A percentile compares a stretch with the other conserved stretches of the same genome.
Conservation (phyloP, 2,113 vertebrate genomes). For the Oreochromis spilurus region DNA sequence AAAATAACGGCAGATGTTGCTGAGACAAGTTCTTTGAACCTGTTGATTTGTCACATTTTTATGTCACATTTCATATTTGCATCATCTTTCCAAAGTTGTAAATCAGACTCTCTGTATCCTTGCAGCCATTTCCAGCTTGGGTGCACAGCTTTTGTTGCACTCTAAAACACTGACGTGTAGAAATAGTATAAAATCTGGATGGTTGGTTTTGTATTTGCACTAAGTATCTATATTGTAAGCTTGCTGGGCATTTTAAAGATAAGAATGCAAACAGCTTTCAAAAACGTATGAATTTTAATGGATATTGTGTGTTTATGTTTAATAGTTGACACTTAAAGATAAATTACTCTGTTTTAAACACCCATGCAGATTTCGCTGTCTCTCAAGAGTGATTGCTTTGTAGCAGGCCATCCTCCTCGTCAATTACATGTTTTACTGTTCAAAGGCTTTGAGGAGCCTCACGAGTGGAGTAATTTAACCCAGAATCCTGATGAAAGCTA, state of each 20-base stretch:
- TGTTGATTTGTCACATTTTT: not conserved
- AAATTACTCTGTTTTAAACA: not conserved
- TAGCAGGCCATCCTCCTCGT: conserved; percentile 2
- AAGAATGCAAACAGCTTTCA: not conserved
- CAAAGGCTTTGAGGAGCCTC: conserved; percentile 32
- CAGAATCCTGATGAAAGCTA: conserved; percentile 44
- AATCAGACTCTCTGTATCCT: not conserved
- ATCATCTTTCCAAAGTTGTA: not conserved
- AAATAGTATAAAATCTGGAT: not conserved
- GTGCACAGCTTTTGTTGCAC: not conserved
- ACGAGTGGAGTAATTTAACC: conserved; percentile 23
- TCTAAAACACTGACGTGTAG: not conserved
- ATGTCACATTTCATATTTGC: not conserved
- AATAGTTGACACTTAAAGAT: not conserved
- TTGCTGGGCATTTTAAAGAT: not conserved
- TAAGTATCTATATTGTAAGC: not conserved
- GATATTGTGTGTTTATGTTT: not conserved
- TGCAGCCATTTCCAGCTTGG: not conserved
- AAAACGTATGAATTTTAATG: rapidly evolving
- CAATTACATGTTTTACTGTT: conserved; percentile 32
- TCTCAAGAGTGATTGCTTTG: not conserved
- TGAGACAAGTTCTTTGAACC: not conserved
- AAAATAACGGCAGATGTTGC: not conserved
- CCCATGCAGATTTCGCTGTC: not conserved
- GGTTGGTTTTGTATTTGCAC: not conserved